Conservation (phyloP, 2,888 invertebrate genomes). For the Tanaodytes sp. region DNA sequence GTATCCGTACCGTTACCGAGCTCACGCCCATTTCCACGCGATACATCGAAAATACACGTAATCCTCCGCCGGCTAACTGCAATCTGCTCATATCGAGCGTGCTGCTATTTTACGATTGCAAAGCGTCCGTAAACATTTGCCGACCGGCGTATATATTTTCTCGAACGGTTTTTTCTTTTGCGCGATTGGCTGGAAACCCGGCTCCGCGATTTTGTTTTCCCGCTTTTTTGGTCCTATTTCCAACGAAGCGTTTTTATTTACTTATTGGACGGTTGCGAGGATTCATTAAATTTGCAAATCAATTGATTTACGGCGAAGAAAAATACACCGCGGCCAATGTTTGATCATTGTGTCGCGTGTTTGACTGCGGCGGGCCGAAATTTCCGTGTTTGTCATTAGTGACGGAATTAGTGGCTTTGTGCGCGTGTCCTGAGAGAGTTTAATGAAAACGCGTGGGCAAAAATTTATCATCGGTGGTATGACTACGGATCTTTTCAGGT, state of each 20-base stretch:
- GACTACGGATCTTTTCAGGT: no score
- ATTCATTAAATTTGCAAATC: slow-evolving; percentile 34
- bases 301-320: slow-evolving; percentile 22
- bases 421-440: neutral
- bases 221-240: slow-evolving; percentile 11
- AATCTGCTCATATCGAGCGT: slow-evolving; percentile 42
- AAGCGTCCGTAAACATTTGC: slow-evolving; percentile 34
- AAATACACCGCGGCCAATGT: slow-evolving; percentile 11
- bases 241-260: slow-evolving; percentile 25
- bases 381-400: slow-evolving; percentile 4
- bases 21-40: slow-evolving; percentile 20
- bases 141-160: slow-evolving; percentile 22
- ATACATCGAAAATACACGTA: slow-evolving; percentile 35
- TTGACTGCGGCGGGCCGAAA: slow-evolving; percentile 1
- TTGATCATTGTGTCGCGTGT: slow-evolving; percentile 6
- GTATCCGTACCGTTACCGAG: slow-evolving; percentile 13
- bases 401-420: slow-evolving; percentile 11
- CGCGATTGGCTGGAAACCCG: slow-evolving; percentile 10
- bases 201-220: slow-evolving; percentile 10
- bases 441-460: no score
- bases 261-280: slow-evolving; percentile 9
- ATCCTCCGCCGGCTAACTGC: slow-evolving; percentile 29
- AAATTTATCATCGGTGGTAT: no score
- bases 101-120: slow-evolving; percentile 36
- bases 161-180: slow-evolving; percentile 14